Evolutionary conservation across 1,140 invertebrate genomes (phyloP).

Genomic region (Brachystomella parvula): DNA sequence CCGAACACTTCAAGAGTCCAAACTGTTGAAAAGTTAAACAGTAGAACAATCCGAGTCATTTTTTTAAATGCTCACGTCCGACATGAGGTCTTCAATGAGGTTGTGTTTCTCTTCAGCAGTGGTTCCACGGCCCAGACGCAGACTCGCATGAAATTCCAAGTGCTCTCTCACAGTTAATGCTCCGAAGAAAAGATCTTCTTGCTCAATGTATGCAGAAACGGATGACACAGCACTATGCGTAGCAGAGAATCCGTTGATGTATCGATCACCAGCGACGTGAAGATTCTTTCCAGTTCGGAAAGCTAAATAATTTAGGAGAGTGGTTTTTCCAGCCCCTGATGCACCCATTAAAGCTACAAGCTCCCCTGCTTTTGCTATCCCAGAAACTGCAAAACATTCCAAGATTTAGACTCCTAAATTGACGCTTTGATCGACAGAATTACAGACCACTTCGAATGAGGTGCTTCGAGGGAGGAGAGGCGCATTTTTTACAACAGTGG

Average conservation of each 20-base stretch:
- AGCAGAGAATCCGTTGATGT: slow-evolving; percentile 39
- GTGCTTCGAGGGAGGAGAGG: too few relatives aligned
- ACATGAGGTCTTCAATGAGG: slow-evolving; percentile 60
- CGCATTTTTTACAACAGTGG: too few relatives aligned
- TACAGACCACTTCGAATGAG: too few relatives aligned
- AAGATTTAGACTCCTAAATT: too few relatives aligned
- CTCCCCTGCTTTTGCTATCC: not conserved
- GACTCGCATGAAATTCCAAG: slow-evolving; percentile 79
- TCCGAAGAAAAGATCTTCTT: slow-evolving; percentile 87
- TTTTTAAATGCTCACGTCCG: slow-evolving; percentile 75
- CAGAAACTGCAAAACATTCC: not conserved
- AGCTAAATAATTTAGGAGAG: slow-evolving; percentile 52
- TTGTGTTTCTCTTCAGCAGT: too few relatives aligned
- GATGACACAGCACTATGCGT: slow-evolving; percentile 41
- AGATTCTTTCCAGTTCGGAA: slow-evolving; percentile 43
- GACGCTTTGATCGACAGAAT: too few relatives aligned
- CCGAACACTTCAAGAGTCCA: slow-evolving; percentile 70
- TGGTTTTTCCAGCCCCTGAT: slow-evolving; percentile 49
- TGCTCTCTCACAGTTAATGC: slow-evolving; percentile 85
- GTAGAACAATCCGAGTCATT: slow-evolving; percentile 69
- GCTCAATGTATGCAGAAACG: slow-evolving; percentile 82
- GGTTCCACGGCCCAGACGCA: slow-evolving; percentile 97
- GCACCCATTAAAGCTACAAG: not conserved
- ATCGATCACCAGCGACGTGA: slow-evolving; percentile 22
- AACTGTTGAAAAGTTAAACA: slow-evolving; percentile 57